Evolutionary conservation across 2,113 vertebrate species (phyloP), one percentile per base, ranked within the genome.

Genomic region (Psilopogon haemacephalus): DNA sequence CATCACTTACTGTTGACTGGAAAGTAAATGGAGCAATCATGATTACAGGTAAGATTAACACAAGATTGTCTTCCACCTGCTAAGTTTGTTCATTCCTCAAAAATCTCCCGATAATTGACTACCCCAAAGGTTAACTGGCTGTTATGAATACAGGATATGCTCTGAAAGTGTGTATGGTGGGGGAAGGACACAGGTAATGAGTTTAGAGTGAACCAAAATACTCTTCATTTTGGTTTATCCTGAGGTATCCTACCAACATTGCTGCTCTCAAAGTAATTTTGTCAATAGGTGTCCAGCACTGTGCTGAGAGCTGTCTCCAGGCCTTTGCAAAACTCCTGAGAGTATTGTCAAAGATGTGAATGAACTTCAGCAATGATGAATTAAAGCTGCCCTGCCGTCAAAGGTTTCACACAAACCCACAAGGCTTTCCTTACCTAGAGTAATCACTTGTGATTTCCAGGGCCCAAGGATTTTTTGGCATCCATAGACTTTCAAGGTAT

Each of bases 1-100:
- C 82, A 11, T 94, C 86, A 1, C 95, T 97, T 26, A 69, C 6
- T 3, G 40, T 76, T 11, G 65, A 83, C 59, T 98, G 98, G 98
- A 95, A 85, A 62, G 89, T 96, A 48, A 62, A 94, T 11, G 97
- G 97, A 70, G 4, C 27, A 17, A 82, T 97, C 56, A 93, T 14
- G 55, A 95, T 97, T 65, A 74, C 83, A 96, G 97, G 98, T 98
- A 90, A 97, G 95, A 59, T 64, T 44, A 62, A 78, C 23, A 63
- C 77, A 77, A 82, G 1, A 4, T 40, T 80, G 8, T 72, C 30
- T 56, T 44, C 75, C 46, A 11, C 20, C 24, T 74, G n/a, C 23
- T 38, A 3, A 7, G 10, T 81, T 54, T 42, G 15, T 80, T 48
- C 3, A 2, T 30, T 67, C 26, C 21, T 84, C 69, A 72, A 2